phyloP scores from a whole-genome alignment of 2,797 vertebrate genomes.

The Gallirallus australis region DNA sequence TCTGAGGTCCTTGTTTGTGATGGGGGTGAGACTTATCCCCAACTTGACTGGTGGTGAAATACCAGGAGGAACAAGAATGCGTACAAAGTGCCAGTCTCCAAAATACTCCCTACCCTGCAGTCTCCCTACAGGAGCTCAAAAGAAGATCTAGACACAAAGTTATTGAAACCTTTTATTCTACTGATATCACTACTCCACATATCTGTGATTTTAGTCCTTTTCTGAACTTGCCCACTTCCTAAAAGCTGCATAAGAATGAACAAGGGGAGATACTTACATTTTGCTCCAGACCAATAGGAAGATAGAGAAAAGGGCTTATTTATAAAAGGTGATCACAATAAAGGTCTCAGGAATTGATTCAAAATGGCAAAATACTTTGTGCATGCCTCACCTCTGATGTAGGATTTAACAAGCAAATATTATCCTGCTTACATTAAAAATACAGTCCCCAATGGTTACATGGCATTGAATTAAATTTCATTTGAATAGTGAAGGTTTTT shows the following conservation, averaged over 20 bases:
- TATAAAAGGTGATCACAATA: not conserved
- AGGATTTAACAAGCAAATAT: not conserved
- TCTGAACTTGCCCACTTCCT: not conserved
- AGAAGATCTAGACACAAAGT: not conserved
- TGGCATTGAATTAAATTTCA: not conserved
- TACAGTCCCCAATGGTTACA: not conserved
- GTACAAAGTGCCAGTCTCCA: accelerated
- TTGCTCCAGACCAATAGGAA: not conserved
- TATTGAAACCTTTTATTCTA: not conserved
- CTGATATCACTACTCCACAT: not conserved
- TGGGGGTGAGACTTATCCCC: not conserved
- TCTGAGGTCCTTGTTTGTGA: not conserved
- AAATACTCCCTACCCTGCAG: not conserved
- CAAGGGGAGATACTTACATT: not conserved
- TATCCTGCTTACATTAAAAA: not conserved
- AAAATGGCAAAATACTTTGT: not conserved
- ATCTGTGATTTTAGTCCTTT: not conserved
- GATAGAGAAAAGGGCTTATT: not conserved
- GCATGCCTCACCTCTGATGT: not conserved
- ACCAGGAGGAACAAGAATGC: not conserved
- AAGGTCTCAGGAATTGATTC: not conserved
- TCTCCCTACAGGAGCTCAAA: not conserved
- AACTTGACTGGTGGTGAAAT: not conserved
- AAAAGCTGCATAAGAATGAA: not conserved
- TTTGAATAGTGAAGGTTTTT: not conserved